Evolutionary conservation across 2,888 invertebrate genomes (phyloP).

Genomic region (Caradrina clavipalpis): DNA sequence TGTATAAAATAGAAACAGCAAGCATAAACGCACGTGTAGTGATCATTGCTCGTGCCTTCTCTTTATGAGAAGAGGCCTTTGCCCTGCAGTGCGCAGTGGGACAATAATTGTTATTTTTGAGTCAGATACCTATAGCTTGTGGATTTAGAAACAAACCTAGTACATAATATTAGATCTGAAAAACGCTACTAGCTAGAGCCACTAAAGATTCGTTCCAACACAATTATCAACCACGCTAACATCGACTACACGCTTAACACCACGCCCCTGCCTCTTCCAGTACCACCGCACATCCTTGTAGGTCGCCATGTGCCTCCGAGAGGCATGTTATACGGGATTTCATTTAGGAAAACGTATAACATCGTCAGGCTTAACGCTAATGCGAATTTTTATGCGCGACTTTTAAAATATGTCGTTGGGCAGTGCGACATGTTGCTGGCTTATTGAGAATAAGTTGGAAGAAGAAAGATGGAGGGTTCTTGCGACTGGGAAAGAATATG

Average conservation of each 20-base stretch:
- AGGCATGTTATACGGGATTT: constrained; percentile 89
- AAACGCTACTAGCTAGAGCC: too few species aligned
- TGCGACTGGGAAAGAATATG: constrained; percentile 8
- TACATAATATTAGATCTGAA: too few species aligned
- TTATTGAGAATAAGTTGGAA: constrained; percentile 53
- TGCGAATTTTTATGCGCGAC: constrained; percentile 86
- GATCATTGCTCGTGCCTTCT: too few species aligned
- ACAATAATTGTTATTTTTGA: too few species aligned
- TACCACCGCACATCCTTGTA: constrained; percentile 49
- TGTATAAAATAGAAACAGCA: too few species aligned
- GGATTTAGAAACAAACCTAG: too few species aligned
- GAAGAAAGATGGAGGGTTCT: constrained; percentile 1
- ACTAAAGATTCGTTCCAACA: too few species aligned
- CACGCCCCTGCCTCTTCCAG: constrained; percentile 67
- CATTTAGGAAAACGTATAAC: constrained; percentile 90
- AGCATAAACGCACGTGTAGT: too few species aligned
- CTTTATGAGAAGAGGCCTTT: too few species aligned
- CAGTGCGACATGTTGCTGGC: constrained; percentile 45
- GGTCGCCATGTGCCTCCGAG: constrained; percentile 84
- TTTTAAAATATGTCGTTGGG: constrained; percentile 74
- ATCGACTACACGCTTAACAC: background rate
- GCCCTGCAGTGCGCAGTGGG: too few species aligned
- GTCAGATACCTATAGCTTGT: too few species aligned
- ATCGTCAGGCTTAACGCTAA: constrained; percentile 85
- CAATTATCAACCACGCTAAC: constrained; percentile 24